Base-by-base conservation (phyloP, 2,113 vertebrate species). In the Peucedramus taeniatus region DNA sequence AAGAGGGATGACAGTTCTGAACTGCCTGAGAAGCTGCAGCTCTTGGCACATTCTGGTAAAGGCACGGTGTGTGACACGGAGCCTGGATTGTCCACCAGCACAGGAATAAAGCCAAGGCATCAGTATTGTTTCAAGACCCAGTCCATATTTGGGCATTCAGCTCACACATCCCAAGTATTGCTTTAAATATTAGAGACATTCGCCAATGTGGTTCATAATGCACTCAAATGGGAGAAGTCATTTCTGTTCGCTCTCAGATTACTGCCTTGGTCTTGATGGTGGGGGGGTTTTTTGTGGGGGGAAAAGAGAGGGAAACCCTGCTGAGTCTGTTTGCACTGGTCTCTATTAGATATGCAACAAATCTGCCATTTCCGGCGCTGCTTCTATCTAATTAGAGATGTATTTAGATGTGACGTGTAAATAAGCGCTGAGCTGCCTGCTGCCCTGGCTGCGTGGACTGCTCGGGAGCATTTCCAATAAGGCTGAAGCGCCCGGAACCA, bases 391-490 rank as follows among this genome's bases (percentile, higher is more conserved):
- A 97, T 97, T 97, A 97, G 95, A 93, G 94, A 96, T 96, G 97
- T 97, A 97, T 96, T 97, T 97, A 96, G 97, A 97, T 94, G 95
- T 96, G 96, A 97, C 96, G 95, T 94, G 97, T 96, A 96, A 97
- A 96, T 96, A 97, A 94, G 95, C 78, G 74, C 94, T 92, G 95
- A 97, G 96, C 96, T 87, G 97, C 97, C 96, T 88, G 94, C 93
- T 88, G 83, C 96, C 97, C 96, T 90, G 96, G 96, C 96, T 86
- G 83, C 77, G 71, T 33, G 95, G 94, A 89, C 96, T 96, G 95
- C 97, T 97, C 87, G 92, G 96, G 96, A 98, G 97, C 96, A 91
- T 97, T 98, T 98, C 97, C 97, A 97, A 93, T 97, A 91, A 97
- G 95, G 96, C 96, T 96, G 95, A 94, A 98, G 88, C 85, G 97